Conservation (phyloP, 2,888 invertebrate genomes). For the Pristionchus mayeri region DNA sequence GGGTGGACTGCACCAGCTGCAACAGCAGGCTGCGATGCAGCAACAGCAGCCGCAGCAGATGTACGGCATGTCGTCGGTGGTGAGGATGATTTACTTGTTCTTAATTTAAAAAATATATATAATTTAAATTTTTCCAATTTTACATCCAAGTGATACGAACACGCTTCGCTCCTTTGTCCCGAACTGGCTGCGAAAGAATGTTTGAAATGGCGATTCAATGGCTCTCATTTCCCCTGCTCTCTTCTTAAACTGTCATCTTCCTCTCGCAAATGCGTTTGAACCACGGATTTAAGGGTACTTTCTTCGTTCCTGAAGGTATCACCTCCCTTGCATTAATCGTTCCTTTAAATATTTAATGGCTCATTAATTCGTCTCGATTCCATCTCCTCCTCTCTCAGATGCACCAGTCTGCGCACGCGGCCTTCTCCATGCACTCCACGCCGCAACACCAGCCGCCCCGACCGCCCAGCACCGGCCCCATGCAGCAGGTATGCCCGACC, state of each 20-base stretch:
- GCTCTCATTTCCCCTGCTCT: no score
- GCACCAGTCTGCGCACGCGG: slow-evolving; percentile 59
- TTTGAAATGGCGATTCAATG: no score
- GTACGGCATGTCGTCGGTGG: slow-evolving; percentile 33
- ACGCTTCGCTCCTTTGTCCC: no score
- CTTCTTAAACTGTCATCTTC: no score
- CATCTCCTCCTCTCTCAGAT: slow-evolving; percentile 46
- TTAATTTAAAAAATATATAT: not conserved
- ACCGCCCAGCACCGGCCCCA: slow-evolving; percentile 42
- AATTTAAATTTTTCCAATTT: not conserved
- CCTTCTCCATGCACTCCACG: slow-evolving; percentile 49
- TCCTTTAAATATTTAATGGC: no score
- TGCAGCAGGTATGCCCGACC: slow-evolving; percentile 23
- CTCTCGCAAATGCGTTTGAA: no score
- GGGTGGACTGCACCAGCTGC: slow-evolving; percentile 24
- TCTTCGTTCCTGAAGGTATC: no score
- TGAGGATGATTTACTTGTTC: not conserved
- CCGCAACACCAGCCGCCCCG: slow-evolving; percentile 29
- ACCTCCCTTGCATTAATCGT: no score
- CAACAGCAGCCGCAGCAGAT: slow-evolving; percentile 15
- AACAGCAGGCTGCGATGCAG: slow-evolving; percentile 38
- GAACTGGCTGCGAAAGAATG: no score
- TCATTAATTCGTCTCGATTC: no score
- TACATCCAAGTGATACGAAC: no score
- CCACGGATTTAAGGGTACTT: no score